These are phyloP conservation scores for Rhaphigaster nebulosa DNA, from an alignment of 2,888 invertebrate species.

Conservation along the genomic window DNA sequence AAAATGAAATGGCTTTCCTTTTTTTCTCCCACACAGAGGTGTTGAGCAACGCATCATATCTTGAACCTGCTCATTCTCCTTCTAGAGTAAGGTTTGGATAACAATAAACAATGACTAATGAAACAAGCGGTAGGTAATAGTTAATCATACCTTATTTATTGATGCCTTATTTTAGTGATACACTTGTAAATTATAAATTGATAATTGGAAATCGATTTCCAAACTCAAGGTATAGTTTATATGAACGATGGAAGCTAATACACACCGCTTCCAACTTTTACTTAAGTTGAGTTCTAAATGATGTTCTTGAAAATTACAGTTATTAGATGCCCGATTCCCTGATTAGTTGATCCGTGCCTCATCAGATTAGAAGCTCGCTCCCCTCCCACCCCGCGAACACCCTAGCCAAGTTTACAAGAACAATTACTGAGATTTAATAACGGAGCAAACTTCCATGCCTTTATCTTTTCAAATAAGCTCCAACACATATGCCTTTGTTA, in stretches of 20 bases:
- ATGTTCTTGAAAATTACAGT: neutral
- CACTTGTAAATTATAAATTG: no score
- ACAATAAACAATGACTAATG: no score
- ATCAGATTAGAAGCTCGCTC: neutral
- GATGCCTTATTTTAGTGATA: no score
- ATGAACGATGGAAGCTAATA: neutral
- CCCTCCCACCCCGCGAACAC: neutral
- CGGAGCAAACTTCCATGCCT: neutral
- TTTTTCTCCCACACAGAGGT: no score
- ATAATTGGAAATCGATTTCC: neutral
- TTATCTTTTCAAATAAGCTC: neutral
- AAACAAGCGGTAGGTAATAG: no score
- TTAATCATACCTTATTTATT: no score
- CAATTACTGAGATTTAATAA: conserved; percentile 24
- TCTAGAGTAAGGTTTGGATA: no score
- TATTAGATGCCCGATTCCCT: neutral
- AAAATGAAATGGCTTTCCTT: no score
- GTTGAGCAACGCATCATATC: no score
- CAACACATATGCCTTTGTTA: neutral
- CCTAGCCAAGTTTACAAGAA: neutral
- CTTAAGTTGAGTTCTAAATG: neutral
- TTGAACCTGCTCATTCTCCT: no score
- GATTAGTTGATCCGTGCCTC: neutral
- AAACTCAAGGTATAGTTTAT: neutral
- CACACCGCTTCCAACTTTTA: neutral